A percentile compares a stretch with the other conserved stretches of the same genome.
phyloP scores from a whole-genome alignment of 2,888 invertebrate species.

The Lamellibrachia columna region DNA sequence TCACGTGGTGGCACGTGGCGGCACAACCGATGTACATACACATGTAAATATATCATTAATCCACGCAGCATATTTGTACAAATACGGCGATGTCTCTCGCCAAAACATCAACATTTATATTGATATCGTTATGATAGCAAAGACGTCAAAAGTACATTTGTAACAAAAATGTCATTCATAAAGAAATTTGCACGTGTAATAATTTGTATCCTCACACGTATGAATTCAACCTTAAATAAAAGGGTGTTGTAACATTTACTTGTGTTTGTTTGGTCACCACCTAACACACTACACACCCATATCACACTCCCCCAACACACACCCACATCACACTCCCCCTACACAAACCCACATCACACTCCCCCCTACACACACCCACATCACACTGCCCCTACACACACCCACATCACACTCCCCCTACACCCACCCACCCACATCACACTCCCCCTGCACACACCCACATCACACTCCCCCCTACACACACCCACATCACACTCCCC shows the following conservation, averaged over 20 bases:
- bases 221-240: constrained; percentile 7
- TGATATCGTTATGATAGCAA: neutral
- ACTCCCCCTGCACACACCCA: too few species aligned
- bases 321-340: too few species aligned
- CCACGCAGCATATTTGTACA: constrained; percentile 16
- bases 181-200: constrained; percentile 9
- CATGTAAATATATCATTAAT: constrained; percentile 6
- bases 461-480: too few species aligned
- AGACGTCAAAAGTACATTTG: neutral
- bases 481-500: too few species aligned
- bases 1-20: neutral
- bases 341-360: too few species aligned
- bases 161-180: neutral
- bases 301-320: too few species aligned
- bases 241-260: neutral
- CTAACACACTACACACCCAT: too few species aligned
- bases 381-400: too few species aligned
- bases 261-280: neutral
- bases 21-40: constrained; percentile 3
- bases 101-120: neutral
- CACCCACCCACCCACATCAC: too few species aligned
- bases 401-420: too few species aligned
- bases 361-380: too few species aligned
- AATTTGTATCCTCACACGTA: neutral
- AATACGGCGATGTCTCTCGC: neutral